Evolutionary conservation across 2,888 invertebrate species (phyloP).

Genomic region (Gisinianus flammeolus): DNA sequence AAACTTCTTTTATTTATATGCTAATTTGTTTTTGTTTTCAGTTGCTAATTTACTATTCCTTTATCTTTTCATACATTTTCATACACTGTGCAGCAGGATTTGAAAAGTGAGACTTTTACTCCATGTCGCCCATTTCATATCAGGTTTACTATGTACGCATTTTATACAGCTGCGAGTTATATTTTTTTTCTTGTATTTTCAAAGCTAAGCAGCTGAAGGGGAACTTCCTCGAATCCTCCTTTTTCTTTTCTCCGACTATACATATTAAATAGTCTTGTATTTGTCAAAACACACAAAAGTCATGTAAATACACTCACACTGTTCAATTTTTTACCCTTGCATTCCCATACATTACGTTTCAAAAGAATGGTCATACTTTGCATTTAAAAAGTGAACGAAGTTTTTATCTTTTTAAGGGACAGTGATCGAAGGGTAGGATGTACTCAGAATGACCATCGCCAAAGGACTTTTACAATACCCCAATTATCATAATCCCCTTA

Average conservation of each 20-base stretch:
- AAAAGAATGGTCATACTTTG: too few species aligned
- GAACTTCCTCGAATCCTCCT: background rate
- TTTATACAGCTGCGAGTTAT: background rate
- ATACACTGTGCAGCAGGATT: background rate
- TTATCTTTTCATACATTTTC: background rate
- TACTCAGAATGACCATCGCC: too few species aligned
- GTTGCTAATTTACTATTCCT: background rate
- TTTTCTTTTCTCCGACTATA: background rate
- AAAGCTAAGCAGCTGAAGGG: background rate
- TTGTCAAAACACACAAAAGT: too few species aligned
- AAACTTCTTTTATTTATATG: background rate
- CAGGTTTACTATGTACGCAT: background rate
- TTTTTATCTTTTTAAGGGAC: too few species aligned
- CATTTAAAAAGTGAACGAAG: too few species aligned
- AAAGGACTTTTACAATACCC: too few species aligned
- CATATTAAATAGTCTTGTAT: too few species aligned
- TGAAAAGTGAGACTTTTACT: background rate
- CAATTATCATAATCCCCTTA: too few species aligned
- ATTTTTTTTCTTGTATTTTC: background rate
- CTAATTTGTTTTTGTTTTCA: background rate
- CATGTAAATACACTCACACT: too few species aligned
- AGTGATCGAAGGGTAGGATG: too few species aligned
- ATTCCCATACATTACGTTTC: too few species aligned
- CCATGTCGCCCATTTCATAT: background rate
- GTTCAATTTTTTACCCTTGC: too few species aligned